Evolutionary conservation across 2,888 invertebrate species (phyloP).

Genomic region (Epistrophe grossulariae): DNA sequence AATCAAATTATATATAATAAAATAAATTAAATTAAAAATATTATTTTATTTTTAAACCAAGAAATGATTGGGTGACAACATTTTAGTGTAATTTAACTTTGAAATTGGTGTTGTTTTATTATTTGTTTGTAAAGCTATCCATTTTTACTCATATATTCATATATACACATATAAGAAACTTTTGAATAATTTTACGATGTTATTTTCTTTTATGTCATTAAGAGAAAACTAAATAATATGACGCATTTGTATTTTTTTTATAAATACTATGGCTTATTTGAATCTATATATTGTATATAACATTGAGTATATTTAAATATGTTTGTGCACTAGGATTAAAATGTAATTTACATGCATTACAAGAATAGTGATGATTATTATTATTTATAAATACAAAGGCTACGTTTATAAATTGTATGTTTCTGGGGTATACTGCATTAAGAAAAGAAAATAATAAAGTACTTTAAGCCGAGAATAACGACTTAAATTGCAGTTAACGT

Average conservation of each 20-base stretch:
- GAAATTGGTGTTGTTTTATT: no score
- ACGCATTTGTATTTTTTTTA: background rate
- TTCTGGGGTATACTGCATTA: background rate
- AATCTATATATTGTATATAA: background rate
- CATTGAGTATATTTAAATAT: background rate
- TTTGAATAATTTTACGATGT: background rate
- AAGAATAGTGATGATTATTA: constrained; percentile 32
- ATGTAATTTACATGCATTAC: constrained; percentile 46
- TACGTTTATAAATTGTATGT: constrained; percentile 13
- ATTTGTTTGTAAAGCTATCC: background rate
- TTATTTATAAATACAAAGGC: constrained; percentile 32
- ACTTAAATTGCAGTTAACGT: background rate
- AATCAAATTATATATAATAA: background rate
- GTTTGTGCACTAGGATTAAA: constrained; percentile 31
- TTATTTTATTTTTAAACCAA: background rate
- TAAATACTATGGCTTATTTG: background rate
- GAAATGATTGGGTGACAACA: background rate
- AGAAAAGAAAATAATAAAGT: background rate
- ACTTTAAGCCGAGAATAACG: constrained; percentile 37
- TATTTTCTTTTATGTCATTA: background rate
- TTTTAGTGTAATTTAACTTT: background rate
- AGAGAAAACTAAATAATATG: background rate
- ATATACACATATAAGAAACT: background rate
- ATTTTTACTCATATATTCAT: background rate
- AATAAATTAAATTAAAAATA: background rate